Evolutionary conservation across 1,140 invertebrate species (phyloP).

Genomic region (Tetramorium parvispinum): DNA sequence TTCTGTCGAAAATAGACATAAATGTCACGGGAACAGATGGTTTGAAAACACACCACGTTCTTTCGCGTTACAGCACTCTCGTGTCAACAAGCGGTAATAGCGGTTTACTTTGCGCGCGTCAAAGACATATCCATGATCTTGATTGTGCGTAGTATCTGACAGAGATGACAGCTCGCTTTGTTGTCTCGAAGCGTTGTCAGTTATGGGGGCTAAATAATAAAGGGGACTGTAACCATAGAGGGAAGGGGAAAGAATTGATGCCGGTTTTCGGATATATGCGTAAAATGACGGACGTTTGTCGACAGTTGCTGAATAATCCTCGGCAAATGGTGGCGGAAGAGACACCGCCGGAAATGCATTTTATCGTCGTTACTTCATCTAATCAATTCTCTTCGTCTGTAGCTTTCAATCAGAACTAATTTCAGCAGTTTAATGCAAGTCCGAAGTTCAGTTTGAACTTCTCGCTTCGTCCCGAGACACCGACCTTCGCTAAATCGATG

Average conservation of each 20-base stretch:
- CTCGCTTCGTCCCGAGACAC: neutral
- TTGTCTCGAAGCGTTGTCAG: neutral
- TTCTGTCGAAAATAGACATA: neutral
- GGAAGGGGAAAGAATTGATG: too few relatives aligned
- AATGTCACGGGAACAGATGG: neutral
- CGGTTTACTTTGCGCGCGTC: conserved; percentile 15
- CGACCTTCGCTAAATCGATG: conserved; percentile 3
- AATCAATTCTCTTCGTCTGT: neutral
- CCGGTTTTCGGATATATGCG: neutral
- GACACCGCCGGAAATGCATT: neutral
- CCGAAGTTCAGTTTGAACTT: neutral
- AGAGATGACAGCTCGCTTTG: conserved; percentile 14
- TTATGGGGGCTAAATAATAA: neutral
- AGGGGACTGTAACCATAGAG: neutral
- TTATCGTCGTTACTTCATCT: neutral
- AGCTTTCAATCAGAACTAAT: conserved; percentile 8
- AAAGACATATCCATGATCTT: conserved; percentile 41
- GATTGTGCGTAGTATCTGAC: conserved; percentile 23
- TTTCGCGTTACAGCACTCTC: neutral
- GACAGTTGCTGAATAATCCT: neutral
- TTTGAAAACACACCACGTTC: neutral
- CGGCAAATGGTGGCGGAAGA: neutral
- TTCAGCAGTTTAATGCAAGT: conserved; percentile 9
- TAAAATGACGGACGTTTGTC: neutral
- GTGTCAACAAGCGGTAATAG: conserved; percentile 32